phyloP scores from a whole-genome alignment of 1,140 invertebrate species.

The Musca domestica region DNA sequence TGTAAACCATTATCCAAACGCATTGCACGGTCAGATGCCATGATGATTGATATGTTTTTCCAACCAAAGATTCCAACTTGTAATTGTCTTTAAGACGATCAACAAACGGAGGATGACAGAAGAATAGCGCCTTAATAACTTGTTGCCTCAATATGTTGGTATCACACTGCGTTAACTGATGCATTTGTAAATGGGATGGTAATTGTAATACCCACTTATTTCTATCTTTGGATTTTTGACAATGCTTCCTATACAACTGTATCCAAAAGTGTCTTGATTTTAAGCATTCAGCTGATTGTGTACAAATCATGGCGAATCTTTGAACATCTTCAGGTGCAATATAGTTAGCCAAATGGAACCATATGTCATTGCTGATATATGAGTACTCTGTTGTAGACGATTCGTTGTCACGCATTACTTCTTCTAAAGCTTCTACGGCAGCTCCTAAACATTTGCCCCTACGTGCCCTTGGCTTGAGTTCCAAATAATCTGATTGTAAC shows the following conservation, averaged over 20 bases:
- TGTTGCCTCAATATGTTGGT: constrained; percentile 28
- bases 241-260: constrained; percentile 37
- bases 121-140: constrained; percentile 38
- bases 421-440: neutral
- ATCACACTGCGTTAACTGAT: constrained; percentile 35
- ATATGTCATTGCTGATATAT: constrained; percentile 36
- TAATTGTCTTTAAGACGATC: constrained; percentile 34
- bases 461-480: constrained; percentile 9
- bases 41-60: constrained; percentile 35
- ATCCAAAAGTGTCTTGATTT: constrained; percentile 41
- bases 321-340: constrained; percentile 47
- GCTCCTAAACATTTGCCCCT: constrained; percentile 20
- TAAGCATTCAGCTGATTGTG: constrained; percentile 34
- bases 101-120: constrained; percentile 37
- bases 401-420: neutral
- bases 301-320: constrained; percentile 43
- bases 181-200: constrained; percentile 37
- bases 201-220: constrained; percentile 35
- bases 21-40: constrained; percentile 34
- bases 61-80: constrained; percentile 36
- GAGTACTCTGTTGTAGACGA: neutral
- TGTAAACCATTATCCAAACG: constrained; percentile 44
- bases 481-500: constrained; percentile 9
- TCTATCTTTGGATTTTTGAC: constrained; percentile 23
- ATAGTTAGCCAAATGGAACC: constrained; percentile 44